These are phyloP conservation scores for Coremacera marginata DNA, from an alignment of 2,888 invertebrate species.

Conservation along the genomic window DNA sequence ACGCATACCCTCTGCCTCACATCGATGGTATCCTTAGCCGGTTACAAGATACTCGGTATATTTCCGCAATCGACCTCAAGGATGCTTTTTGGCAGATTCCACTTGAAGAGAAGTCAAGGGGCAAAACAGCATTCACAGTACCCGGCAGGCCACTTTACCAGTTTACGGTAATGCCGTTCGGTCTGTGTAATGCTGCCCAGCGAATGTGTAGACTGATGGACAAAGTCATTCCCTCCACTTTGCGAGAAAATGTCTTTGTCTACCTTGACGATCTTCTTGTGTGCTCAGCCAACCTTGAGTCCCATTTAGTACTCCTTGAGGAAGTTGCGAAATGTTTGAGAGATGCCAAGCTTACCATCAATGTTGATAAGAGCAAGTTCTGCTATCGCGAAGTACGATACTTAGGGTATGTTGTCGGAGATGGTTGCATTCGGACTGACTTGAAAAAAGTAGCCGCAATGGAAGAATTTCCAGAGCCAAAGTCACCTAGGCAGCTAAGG, in stretches of 20 bases:
- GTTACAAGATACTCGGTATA: too few relatives aligned
- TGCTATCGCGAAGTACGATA: conserved; percentile 14
- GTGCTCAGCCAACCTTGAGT: not conserved
- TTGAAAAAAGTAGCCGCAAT: conserved; percentile 22
- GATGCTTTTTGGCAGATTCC: conserved; percentile 3
- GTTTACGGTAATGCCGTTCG: too few relatives aligned
- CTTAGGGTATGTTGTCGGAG: conserved; percentile 10
- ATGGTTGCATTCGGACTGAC: conserved; percentile 9
- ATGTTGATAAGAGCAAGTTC: conserved; percentile 15
- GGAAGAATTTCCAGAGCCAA: too few relatives aligned
- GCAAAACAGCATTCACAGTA: too few relatives aligned
- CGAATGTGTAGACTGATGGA: conserved; percentile 30
- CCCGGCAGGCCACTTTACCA: too few relatives aligned
- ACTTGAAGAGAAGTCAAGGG: not conserved
- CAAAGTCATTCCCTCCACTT: conserved; percentile 22
- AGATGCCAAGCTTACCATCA: conserved; percentile 12
- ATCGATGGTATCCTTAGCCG: not conserved
- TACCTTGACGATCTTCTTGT: conserved; percentile 32
- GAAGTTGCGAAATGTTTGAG: conserved; percentile 12
- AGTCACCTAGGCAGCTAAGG: not conserved
- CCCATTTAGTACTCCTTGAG: not conserved
- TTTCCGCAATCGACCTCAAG: too few relatives aligned
- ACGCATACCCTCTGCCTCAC: too few relatives aligned
- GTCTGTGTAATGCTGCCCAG: too few relatives aligned
- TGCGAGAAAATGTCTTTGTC: conserved; percentile 22